These are phyloP conservation scores for Xanthorhoe designata DNA, from an alignment of 2,888 invertebrate genomes.

Conservation along the genomic window DNA sequence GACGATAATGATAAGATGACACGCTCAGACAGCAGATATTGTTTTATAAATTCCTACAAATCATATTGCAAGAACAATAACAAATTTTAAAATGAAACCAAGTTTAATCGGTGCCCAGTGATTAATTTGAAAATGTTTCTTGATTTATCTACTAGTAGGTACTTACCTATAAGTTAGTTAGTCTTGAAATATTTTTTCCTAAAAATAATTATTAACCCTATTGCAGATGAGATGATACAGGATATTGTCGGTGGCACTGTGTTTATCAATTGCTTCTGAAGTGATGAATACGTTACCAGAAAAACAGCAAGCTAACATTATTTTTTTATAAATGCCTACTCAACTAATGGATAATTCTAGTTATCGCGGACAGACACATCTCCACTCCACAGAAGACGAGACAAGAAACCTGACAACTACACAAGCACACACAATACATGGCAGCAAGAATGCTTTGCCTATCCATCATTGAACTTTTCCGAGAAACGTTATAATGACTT, in stretches of 20 bases:
- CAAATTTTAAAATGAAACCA: not conserved
- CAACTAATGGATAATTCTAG: conserved; percentile 2
- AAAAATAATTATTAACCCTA: too few relatives aligned
- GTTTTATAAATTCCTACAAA: not conserved
- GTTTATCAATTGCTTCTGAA: too few relatives aligned
- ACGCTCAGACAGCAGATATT: not conserved
- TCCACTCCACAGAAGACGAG: conserved; percentile 6
- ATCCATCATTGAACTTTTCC: conserved; percentile 22
- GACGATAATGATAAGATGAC: not conserved
- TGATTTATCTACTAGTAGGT: too few relatives aligned
- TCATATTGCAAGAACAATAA: not conserved
- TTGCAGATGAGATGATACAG: too few relatives aligned
- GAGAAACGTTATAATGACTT: conserved; percentile 33
- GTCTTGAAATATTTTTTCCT: too few relatives aligned
- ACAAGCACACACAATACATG: conserved; percentile 24
- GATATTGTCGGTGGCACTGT: too few relatives aligned
- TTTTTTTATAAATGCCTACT: not conserved
- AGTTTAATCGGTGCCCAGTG: not conserved
- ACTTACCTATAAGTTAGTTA: too few relatives aligned
- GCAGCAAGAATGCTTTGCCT: conserved; percentile 27
- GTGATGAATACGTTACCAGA: not conserved
- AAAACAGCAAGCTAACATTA: not conserved
- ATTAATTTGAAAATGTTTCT: not conserved
- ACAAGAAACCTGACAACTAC: conserved; percentile 20
- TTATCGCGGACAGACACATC: conserved; percentile 2